Conservation (phyloP, 1,140 invertebrate species). For the Marisa cornuarietis region DNA sequence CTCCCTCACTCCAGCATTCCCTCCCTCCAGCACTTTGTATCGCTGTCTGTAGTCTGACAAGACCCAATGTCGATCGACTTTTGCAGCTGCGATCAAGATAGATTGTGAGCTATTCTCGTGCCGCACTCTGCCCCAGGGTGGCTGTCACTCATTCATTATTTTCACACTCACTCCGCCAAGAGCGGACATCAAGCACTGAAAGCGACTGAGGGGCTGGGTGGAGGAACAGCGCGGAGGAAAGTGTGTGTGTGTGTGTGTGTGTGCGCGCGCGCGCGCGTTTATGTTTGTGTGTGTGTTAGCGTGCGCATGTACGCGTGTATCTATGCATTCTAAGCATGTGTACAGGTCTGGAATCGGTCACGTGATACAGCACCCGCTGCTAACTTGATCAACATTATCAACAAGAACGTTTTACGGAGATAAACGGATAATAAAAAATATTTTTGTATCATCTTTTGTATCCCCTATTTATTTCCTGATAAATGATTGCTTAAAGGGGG, state of each 20-base stretch:
- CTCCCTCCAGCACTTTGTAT: too few species aligned
- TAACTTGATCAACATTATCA: constrained; percentile 3
- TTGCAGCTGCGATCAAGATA: too few species aligned
- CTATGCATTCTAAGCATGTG: too few species aligned
- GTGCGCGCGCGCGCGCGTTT: neutral
- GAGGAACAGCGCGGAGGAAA: neutral
- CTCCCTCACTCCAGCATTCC: neutral
- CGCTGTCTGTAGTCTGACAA: too few species aligned
- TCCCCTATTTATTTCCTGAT: neutral
- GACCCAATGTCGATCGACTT: too few species aligned
- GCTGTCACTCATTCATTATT: too few species aligned
- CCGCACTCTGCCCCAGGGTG: too few species aligned
- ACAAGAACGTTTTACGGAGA: too few species aligned
- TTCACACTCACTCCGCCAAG: neutral
- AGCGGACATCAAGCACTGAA: neutral
- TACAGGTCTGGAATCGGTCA: neutral
- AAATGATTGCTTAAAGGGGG: neutral
- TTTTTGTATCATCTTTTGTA: neutral
- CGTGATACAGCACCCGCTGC: neutral
- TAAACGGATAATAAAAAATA: too few species aligned
- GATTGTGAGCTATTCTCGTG: too few species aligned
- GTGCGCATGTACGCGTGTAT: neutral
- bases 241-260: constrained; percentile 3
- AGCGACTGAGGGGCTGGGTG: neutral
- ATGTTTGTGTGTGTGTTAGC: too few species aligned